A percentile compares a stretch with the other conserved stretches of the same genome.
Evolutionary conservation across 2,797 vertebrate species (phyloP).

Genomic region (Peromyscus attwateri): DNA sequence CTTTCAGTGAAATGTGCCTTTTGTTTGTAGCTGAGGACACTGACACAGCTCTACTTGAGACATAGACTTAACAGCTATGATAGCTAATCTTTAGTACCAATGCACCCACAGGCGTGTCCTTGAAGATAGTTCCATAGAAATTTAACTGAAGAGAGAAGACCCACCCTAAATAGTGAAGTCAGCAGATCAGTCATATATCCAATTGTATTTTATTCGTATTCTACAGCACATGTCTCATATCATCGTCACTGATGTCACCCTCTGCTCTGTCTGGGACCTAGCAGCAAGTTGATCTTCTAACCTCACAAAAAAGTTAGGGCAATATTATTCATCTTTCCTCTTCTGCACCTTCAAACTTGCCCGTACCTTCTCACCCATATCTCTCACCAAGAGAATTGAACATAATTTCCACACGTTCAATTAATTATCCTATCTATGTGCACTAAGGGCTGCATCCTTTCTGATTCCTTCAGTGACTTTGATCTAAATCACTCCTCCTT

Average conservation of each 20-base stretch:
- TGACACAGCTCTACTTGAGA: background rate
- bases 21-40: constrained; percentile 12
- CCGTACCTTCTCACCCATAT: background rate
- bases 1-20: background rate
- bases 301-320: background rate
- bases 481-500: background rate
- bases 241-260: background rate
- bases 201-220: background rate
- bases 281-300: background rate
- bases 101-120: background rate
- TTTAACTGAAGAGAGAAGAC: background rate
- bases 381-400: background rate
- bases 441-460: background rate
- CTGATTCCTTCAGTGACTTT: background rate
- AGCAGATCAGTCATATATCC: background rate
- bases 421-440: background rate
- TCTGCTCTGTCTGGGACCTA: background rate
- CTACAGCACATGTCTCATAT: background rate
- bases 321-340: background rate
- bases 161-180: background rate
- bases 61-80: background rate
- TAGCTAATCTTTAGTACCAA: background rate
- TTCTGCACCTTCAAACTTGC: background rate
- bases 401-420: background rate
- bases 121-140: background rate